These are phyloP conservation scores for Aricia agestis DNA, from an alignment of 1,140 invertebrate genomes.

Conservation along the genomic window DNA sequence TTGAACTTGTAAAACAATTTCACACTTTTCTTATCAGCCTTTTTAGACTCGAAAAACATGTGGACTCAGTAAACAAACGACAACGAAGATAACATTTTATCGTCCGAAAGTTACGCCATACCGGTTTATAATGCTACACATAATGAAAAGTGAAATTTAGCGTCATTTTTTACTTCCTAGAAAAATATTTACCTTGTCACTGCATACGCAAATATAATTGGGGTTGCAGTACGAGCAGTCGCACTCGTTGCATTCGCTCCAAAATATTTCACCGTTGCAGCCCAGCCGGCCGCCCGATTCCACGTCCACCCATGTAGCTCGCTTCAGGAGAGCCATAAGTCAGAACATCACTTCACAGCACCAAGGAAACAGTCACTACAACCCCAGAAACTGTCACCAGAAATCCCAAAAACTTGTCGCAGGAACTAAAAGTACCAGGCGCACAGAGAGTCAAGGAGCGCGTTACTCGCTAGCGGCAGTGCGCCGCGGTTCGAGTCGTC, in stretches of 20 bases:
- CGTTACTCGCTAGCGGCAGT: constrained; percentile 64
- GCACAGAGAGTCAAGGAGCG: constrained; percentile 34
- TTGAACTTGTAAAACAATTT: too few species aligned
- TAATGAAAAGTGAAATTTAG: constrained; percentile 22
- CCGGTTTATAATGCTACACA: constrained; percentile 17
- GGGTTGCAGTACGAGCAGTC: constrained; percentile 75
- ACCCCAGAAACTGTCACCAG: constrained; percentile 1
- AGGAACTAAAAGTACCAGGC: constrained; percentile 35
- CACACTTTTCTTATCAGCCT: neutral
- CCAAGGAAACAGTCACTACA: constrained; percentile 27
- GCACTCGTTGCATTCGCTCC: constrained; percentile 74
- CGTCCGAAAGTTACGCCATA: constrained; percentile 22
- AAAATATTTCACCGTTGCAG: constrained; percentile 76
- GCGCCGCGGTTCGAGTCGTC: constrained; percentile 71
- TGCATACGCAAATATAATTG: constrained; percentile 76
- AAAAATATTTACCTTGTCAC: constrained; percentile 65
- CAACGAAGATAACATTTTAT: constrained; percentile 19
- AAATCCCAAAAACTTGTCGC: neutral
- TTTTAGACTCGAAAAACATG: neutral
- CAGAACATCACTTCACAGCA: constrained; percentile 28
- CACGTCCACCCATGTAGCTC: constrained; percentile 74
- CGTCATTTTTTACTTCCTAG: neutral
- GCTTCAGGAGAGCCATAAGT: constrained; percentile 68
- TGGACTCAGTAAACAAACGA: constrained; percentile 11
- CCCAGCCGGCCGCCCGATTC: constrained; percentile 72